Evolutionary conservation across 2,888 invertebrate genomes (phyloP).

Genomic region (Leucophenga montana): DNA sequence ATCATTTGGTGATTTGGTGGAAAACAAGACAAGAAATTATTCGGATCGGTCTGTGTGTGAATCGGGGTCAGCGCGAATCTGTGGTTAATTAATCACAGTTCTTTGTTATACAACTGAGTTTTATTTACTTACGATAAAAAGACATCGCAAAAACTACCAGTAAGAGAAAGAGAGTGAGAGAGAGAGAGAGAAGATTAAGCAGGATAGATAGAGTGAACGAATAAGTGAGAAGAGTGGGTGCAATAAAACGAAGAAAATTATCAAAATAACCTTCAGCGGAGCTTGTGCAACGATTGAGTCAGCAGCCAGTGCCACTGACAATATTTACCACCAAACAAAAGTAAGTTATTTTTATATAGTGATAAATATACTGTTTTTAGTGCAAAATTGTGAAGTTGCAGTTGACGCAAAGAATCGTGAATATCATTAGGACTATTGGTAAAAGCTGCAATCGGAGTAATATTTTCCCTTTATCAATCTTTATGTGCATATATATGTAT

Average conservation of each 20-base stretch:
- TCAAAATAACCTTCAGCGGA: conserved; percentile 14
- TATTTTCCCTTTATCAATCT: not conserved
- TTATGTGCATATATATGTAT: not conserved
- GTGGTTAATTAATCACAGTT: not conserved
- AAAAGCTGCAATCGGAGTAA: not conserved
- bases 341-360: not conserved
- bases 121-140: no score
- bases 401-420: no score
- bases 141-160: no score
- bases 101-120: conserved; percentile 15
- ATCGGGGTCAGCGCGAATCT: not conserved
- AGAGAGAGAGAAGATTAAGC: not conserved
- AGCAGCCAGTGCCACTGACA: no score
- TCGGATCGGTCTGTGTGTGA: no score
- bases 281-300: conserved; percentile 15
- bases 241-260: not conserved
- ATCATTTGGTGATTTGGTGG: no score
- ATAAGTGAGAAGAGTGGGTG: not conserved
- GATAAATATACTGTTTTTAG: not conserved
- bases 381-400: not conserved
- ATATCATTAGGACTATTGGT: not conserved
- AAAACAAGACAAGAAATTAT: no score
- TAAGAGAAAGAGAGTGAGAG: not conserved
- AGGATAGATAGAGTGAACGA: not conserved
- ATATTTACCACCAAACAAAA: not conserved